Evolutionary conservation across 1,140 invertebrate genomes (phyloP).

Genomic region (Pantala flavescens): DNA sequence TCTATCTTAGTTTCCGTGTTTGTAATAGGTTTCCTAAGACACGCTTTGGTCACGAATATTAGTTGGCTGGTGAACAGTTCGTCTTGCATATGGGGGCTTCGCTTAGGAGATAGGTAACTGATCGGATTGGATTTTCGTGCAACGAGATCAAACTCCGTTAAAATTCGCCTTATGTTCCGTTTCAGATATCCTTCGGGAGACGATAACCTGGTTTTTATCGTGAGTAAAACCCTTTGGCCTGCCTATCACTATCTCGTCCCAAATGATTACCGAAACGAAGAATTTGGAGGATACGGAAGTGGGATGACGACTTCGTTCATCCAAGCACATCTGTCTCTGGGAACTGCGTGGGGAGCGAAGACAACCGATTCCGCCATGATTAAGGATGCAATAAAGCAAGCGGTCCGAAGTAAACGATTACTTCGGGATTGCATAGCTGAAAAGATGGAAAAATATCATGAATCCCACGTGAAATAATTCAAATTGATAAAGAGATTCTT

Average conservation of each 20-base stretch:
- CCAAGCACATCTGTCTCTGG: slow-evolving; percentile 29
- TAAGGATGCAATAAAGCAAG: background rate
- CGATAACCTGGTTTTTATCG: slow-evolving; percentile 57
- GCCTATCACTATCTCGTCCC: slow-evolving; percentile 67
- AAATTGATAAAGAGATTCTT: too few relatives aligned
- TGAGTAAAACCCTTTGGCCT: slow-evolving; percentile 61
- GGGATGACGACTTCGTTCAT: slow-evolving; percentile 55
- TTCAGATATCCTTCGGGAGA: slow-evolving; percentile 50
- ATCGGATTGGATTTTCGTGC: background rate
- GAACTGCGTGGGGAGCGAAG: background rate
- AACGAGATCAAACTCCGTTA: background rate
- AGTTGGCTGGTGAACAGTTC: slow-evolving; percentile 60
- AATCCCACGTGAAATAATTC: too few relatives aligned
- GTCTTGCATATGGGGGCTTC: slow-evolving; percentile 54
- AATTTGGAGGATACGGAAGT: slow-evolving; percentile 58
- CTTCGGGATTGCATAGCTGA: background rate
- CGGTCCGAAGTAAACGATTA: background rate
- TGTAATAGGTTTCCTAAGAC: slow-evolving; percentile 54
- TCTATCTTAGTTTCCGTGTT: slow-evolving; percentile 45
- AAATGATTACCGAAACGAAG: slow-evolving; percentile 63
- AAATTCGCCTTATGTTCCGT: slow-evolving; percentile 18
- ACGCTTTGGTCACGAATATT: slow-evolving; percentile 45
- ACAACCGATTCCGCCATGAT: background rate
- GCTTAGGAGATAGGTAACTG: background rate
- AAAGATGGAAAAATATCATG: background rate